Evolutionary conservation across 2,888 invertebrate genomes (phyloP).

Genomic region (Opisthograptis luteolata): DNA sequence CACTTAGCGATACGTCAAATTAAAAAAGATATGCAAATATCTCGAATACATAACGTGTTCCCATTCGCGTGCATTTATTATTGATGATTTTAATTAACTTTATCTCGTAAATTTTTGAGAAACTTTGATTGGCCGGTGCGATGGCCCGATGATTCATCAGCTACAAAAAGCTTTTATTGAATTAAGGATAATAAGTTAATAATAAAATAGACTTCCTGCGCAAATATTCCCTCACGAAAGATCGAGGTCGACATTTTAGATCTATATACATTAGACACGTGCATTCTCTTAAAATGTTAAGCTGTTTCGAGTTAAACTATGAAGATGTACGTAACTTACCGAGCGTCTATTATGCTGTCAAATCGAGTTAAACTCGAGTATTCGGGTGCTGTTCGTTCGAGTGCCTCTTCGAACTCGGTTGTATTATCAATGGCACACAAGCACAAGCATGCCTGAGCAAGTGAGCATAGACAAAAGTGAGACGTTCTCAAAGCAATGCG

Average conservation of each 20-base stretch:
- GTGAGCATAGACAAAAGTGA: conserved; percentile 68
- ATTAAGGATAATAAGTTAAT: conserved; percentile 34
- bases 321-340: conserved; percentile 46
- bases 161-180: conserved; percentile 36
- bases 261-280: conserved; percentile 68
- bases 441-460: conserved; percentile 57
- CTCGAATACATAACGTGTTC: conserved; percentile 59
- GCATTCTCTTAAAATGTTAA: conserved; percentile 79
- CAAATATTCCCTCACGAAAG: conserved; percentile 67
- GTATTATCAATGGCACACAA: conserved; percentile 59
- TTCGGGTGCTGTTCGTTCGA: conserved; percentile 14
- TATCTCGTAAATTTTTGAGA: conserved; percentile 76
- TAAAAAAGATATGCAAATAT: conserved; percentile 77
- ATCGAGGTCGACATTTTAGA: conserved; percentile 76
- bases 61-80: conserved; percentile 72
- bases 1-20: conserved; percentile 64
- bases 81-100: conserved; percentile 78
- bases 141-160: conserved; percentile 67
- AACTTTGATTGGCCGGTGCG: conserved; percentile 56
- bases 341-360: conserved; percentile 44
- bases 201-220: conserved; percentile 59
- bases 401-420: conserved; percentile 41
- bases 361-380: conserved; percentile 34
- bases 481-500: conserved; percentile 70
- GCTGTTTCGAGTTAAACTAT: conserved; percentile 73